These are phyloP conservation scores for Leptodirus hochenwartii DNA, from an alignment of 2,888 invertebrate genomes.

Conservation along the genomic window DNA sequence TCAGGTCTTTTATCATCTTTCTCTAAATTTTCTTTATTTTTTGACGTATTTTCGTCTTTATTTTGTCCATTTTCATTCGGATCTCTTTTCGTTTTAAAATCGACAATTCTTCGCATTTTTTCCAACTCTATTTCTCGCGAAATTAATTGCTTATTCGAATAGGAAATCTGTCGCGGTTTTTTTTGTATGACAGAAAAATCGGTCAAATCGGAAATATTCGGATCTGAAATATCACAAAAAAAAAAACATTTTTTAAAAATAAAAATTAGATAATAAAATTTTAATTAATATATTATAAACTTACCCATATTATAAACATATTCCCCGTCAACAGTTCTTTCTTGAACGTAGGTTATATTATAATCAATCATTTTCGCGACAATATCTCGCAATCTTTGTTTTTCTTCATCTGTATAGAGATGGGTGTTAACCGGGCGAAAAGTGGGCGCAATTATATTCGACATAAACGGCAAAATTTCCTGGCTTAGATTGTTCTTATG, in stretches of 20 bases:
- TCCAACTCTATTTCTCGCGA: conserved; percentile 68
- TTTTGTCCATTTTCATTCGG: no score
- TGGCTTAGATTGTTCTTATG: conserved; percentile 32
- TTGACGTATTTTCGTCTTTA: no score
- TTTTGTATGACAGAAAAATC: conserved; percentile 22
- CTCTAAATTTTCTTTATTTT: no score
- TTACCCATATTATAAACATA: conserved; percentile 39
- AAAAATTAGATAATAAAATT: no score
- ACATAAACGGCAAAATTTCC: conserved; percentile 54
- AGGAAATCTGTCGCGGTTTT: conserved; percentile 11
- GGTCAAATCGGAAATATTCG: conserved; percentile 54
- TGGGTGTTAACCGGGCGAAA: conserved; percentile 49
- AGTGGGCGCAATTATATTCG: conserved; percentile 49
- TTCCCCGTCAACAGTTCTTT: conserved; percentile 55
- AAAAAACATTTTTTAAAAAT: conserved; percentile 6
- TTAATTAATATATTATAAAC: conserved; percentile 6
- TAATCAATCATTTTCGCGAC: conserved; percentile 78
- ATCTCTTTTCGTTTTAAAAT: conserved; percentile 13
- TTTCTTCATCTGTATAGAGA: conserved; percentile 57
- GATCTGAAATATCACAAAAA: conserved; percentile 39
- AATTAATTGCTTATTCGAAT: conserved; percentile 51
- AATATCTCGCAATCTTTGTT: conserved; percentile 44
- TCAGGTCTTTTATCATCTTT: no score
- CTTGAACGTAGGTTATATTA: conserved; percentile 70
- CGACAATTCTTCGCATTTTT: conserved; percentile 44